phyloP scores from a whole-genome alignment of 2,797 vertebrate genomes.

The Brachymystax lenok region DNA sequence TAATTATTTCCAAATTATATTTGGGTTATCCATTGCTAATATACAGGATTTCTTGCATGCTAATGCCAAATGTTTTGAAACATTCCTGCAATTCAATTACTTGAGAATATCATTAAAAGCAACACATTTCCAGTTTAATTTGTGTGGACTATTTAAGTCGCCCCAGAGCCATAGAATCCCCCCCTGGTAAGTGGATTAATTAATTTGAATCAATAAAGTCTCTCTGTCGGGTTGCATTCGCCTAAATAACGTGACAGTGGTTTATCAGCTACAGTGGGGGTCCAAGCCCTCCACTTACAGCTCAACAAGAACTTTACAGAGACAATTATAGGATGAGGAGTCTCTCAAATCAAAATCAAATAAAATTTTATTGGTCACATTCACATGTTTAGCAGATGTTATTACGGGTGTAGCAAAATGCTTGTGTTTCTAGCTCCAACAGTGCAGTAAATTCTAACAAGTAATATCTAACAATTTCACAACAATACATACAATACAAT shows the following conservation, averaged over 20 bases:
- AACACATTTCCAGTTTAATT: constrained; percentile 80
- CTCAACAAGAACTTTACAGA: constrained; percentile 57
- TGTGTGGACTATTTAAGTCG: constrained; percentile 77
- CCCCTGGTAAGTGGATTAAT: constrained; percentile 80
- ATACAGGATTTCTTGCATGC: constrained; percentile 71
- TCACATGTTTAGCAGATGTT: too few species aligned
- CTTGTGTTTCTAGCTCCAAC: too few species aligned
- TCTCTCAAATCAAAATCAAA: constrained; percentile 15
- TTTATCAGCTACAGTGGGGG: constrained; percentile 66
- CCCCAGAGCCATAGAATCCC: constrained; percentile 72
- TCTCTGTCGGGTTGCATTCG: constrained; percentile 64
- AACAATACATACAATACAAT: not conserved
- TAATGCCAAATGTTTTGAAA: constrained; percentile 77
- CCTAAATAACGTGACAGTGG: constrained; percentile 61
- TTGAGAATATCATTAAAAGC: constrained; percentile 79
- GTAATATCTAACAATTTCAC: not conserved
- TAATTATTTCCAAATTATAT: constrained; percentile 79
- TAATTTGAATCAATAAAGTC: constrained; percentile 83
- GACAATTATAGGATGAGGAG: constrained; percentile 58
- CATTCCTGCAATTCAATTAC: constrained; percentile 80
- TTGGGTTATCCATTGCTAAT: constrained; percentile 79
- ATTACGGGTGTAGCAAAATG: too few species aligned
- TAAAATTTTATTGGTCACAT: too few species aligned
- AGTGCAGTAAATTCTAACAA: too few species aligned
- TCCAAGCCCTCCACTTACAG: constrained; percentile 60